These are phyloP conservation scores for Prorops nasuta DNA, from an alignment of 1,140 invertebrate species.

Conservation along the genomic window DNA sequence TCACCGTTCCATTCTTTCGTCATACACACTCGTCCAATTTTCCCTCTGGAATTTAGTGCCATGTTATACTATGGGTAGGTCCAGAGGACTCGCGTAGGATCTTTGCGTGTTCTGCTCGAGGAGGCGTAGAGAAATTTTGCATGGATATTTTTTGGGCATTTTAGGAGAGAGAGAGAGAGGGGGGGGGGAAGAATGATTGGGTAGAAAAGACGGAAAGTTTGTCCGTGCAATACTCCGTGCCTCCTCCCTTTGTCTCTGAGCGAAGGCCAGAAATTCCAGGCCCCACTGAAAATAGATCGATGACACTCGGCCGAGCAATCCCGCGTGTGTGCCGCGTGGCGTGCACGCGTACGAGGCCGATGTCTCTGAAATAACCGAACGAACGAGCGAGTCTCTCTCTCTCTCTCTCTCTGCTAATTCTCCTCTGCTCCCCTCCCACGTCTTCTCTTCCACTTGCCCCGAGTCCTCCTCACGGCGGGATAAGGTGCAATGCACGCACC, in stretches of 20 bases:
- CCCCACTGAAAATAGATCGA: constrained; percentile 54
- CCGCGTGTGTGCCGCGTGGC: constrained; percentile 20
- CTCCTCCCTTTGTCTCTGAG: constrained; percentile 5
- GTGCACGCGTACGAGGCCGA: constrained; percentile 20
- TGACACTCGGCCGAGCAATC: constrained; percentile 50
- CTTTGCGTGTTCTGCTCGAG: too few species aligned
- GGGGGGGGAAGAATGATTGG: constrained; percentile 8
- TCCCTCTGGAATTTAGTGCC: too few species aligned
- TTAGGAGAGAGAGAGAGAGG: too few species aligned
- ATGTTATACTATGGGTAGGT: too few species aligned
- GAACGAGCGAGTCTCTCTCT: constrained; percentile 13
- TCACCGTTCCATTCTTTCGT: too few species aligned
- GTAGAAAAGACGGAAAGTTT: constrained; percentile 25
- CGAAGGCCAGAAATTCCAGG: constrained; percentile 52
- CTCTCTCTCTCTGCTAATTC: background rate
- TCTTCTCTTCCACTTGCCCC: background rate
- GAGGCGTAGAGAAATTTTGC: too few species aligned
- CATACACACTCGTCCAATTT: too few species aligned
- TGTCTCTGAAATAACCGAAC: constrained; percentile 52
- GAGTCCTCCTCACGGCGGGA: constrained; percentile 23
- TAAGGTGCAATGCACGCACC: constrained; percentile 53
- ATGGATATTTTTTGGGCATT: background rate
- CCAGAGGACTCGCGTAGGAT: too few species aligned
- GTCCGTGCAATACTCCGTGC: constrained; percentile 7
- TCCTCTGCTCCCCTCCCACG: constrained; percentile 18